A percentile compares a stretch with the other conserved stretches of the same genome.
Conservation (phyloP, 1,140 invertebrate genomes). For the Diachasmimorpha longicaudata region DNA sequence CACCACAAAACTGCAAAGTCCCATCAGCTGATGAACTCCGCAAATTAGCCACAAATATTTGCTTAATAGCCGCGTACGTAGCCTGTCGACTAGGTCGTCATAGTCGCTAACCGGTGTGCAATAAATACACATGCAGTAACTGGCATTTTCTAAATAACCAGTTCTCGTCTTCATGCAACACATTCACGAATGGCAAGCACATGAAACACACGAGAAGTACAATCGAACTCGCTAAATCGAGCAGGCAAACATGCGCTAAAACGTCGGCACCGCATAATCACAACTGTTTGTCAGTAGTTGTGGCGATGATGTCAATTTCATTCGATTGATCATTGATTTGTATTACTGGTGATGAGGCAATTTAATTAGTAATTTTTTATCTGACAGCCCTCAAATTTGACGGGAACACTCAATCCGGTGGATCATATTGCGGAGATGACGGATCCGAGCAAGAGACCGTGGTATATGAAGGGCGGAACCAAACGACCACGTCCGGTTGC, state of each 20-base stretch:
- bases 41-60: slow-evolving; percentile 19
- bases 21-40: background rate
- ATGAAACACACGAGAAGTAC: too few relatives aligned
- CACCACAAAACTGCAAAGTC: background rate
- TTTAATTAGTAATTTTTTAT: background rate
- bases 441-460: slow-evolving; percentile 60
- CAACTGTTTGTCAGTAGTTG: background rate
- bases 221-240: too few relatives aligned
- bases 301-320: background rate
- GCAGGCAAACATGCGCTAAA: too few relatives aligned
- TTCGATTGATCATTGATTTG: background rate
- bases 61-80: slow-evolving; percentile 15
- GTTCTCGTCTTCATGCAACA: background rate
- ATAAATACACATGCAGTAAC: background rate
- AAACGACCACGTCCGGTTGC: slow-evolving; percentile 59
- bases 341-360: background rate
- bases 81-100: slow-evolving; percentile 17
- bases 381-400: slow-evolving; percentile 44
- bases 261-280: too few relatives aligned
- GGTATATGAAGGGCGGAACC: slow-evolving; percentile 70
- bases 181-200: background rate
- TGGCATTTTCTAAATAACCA: background rate
- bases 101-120: background rate
- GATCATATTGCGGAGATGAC: slow-evolving; percentile 38
- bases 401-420: slow-evolving; percentile 37